Evolutionary conservation across 2,797 vertebrate species (phyloP), one percentile per base, ranked within the genome.

Genomic region (Enteromius thamalakanensis): DNA sequence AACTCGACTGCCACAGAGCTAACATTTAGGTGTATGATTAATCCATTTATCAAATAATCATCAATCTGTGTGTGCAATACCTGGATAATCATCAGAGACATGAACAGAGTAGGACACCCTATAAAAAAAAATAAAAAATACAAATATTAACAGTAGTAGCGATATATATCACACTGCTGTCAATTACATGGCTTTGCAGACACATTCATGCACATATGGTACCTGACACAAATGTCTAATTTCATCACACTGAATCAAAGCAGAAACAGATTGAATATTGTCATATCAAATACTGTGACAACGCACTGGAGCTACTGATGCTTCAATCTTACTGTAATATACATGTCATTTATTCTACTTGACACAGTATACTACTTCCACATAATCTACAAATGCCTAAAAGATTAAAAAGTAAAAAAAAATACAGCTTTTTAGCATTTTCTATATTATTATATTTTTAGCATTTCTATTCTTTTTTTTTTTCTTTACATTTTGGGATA

Each of bases 71-170:
- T 40, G 21, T 60, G 45, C 42, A 83, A 49, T 96, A 97, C 96
- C 96, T 97, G 96, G 96, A 85, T 97, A 97, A 92, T 97, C 96
- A 90, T 97, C 96, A 79, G 96, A 97, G 86, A 97, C 96, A 29
- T 97, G 95, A 29, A 97, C 95, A 70, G 96, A 95, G 91, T 96
- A 96, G 85, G 95, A 95, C 23, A 96, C 92, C 88, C 95, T 96
- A 94, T 70, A 84, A 90, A 84, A 85, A 68, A 60, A 86, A 83
- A 84, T 60, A 47, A 86, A 34, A 75, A 47, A 86, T 14, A 53
- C 1, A 82, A 67, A 81, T 40, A 86, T n/a, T 8, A 83, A 47
- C 58, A 53, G 78, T 69, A 80, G 19, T 79, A 21, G 6, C 6
- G 11, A 68, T 68, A 45, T 29, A 26, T 34, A 47, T n/a, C 42